Percentiles rank a stretch among this genome's conserved stretches.
Evolutionary conservation across 1,140 invertebrate genomes (phyloP).

Genomic region (Drosophila ohnishii): DNA sequence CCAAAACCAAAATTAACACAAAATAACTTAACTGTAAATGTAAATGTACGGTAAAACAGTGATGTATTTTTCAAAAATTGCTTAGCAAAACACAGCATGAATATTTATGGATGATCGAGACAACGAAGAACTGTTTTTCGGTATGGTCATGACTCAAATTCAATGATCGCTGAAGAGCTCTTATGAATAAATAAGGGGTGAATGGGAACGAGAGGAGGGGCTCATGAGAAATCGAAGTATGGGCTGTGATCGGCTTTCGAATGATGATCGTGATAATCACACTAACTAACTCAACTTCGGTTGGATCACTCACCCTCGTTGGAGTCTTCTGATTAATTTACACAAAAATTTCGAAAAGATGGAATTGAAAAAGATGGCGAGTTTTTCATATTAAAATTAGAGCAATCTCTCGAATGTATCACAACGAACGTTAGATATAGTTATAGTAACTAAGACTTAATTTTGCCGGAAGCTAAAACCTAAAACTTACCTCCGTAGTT

Average conservation of each 20-base stretch:
- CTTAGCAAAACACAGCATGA: conserved; percentile 82
- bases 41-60: conserved; percentile 25
- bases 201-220: conserved; percentile 23
- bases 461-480: neutral
- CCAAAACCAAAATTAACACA: conserved; percentile 43
- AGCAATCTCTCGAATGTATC: conserved; percentile 41
- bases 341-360: conserved; percentile 56
- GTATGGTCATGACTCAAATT: conserved; percentile 9
- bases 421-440: conserved; percentile 19
- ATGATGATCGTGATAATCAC: conserved; percentile 27
- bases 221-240: conserved; percentile 36
- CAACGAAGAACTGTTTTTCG: conserved; percentile 10
- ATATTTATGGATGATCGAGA: conserved; percentile 52
- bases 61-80: conserved; percentile 32
- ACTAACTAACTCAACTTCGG: conserved; percentile 49
- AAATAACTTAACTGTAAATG: conserved; percentile 17
- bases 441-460: neutral
- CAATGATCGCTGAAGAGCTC: conserved; percentile 19
- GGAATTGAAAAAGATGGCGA: conserved; percentile 59
- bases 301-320: conserved; percentile 81
- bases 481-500: conserved; percentile 88
- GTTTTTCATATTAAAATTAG: conserved; percentile 47
- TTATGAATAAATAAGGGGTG: conserved; percentile 9
- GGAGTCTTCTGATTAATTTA: conserved; percentile 77
- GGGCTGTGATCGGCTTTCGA: conserved; percentile 38